A percentile compares a stretch with the other conserved stretches of the same genome.
Conservation (phyloP, 2,113 vertebrate species). For the Monarcha castaneiventris region DNA sequence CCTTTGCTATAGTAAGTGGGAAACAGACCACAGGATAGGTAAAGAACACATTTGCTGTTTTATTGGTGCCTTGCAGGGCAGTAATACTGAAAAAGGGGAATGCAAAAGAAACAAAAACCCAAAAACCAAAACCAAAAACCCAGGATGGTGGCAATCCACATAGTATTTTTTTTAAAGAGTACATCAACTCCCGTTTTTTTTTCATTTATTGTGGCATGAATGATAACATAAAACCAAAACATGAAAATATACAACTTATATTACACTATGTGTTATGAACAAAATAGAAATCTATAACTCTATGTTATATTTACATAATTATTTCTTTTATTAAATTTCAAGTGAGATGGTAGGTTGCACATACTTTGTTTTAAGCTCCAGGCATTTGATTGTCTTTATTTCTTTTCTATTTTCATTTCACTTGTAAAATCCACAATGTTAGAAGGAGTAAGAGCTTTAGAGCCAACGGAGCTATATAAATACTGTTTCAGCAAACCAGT, state of each 20-base stretch:
- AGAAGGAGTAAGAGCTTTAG: constrained; percentile 75
- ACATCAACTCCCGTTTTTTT: constrained; percentile 86
- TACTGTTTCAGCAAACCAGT: constrained; percentile 76
- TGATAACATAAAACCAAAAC: constrained; percentile 99
- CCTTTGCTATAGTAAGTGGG: constrained; percentile 46
- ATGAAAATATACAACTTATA: constrained; percentile 99
- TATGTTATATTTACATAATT: constrained; percentile 99
- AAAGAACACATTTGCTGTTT: constrained; percentile 99
- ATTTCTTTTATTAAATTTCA: constrained; percentile 98
- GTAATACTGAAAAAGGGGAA: constrained; percentile 99
- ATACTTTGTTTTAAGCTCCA: constrained; percentile 97
- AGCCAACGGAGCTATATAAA: constrained; percentile 77
- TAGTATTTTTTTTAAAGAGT: constrained; percentile 87
- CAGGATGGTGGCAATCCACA: constrained; percentile 92
- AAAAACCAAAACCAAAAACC: constrained; percentile 47
- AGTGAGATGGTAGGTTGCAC: constrained; percentile 98
- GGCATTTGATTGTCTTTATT: constrained; percentile 99
- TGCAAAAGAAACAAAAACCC: constrained; percentile 76
- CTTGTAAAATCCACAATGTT: constrained; percentile 74
- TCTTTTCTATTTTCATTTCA: constrained; percentile 78
- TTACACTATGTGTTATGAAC: constrained; percentile 99
- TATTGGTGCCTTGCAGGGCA: constrained; percentile 99
- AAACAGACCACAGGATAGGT: constrained; percentile 82
- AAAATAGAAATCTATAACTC: constrained; percentile 99
- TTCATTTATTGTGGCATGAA: constrained; percentile 95